Conservation (phyloP, 2,888 invertebrate genomes). For the Thereva unica region DNA sequence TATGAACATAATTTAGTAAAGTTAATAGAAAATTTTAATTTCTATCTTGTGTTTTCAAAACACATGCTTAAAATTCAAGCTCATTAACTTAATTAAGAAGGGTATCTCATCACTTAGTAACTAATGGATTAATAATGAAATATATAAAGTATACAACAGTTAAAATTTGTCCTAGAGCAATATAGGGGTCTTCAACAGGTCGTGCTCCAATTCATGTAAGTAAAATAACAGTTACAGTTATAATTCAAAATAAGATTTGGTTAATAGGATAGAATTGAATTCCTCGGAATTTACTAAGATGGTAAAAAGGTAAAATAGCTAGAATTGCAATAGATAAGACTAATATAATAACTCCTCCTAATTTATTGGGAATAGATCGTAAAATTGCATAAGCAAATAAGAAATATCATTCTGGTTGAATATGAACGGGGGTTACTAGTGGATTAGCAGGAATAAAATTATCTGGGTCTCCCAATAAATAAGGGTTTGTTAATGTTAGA, state of each 20-base stretch:
- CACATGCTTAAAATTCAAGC: constrained; percentile 67
- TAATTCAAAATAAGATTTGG: constrained; percentile 65
- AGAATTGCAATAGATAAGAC: constrained; percentile 68
- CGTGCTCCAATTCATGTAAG: constrained; percentile 74
- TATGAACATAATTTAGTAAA: constrained; percentile 60
- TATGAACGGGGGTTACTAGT: constrained; percentile 69
- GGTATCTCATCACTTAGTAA: constrained; percentile 63
- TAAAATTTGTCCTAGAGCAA: constrained; percentile 65
- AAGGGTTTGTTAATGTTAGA: constrained; percentile 63
- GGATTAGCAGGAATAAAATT: constrained; percentile 67
- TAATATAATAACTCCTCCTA: constrained; percentile 67
- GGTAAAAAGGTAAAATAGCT: constrained; percentile 64
- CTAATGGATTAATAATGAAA: constrained; percentile 62
- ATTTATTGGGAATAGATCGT: constrained; percentile 78
- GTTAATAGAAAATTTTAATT: constrained; percentile 63
- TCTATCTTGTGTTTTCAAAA: constrained; percentile 73
- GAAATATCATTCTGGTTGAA: constrained; percentile 86
- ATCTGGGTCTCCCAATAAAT: constrained; percentile 70
- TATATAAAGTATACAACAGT: constrained; percentile 65
- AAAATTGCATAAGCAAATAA: constrained; percentile 81
- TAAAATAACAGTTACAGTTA: constrained; percentile 63
- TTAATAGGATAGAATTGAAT: constrained; percentile 66
- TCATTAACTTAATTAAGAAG: constrained; percentile 64
- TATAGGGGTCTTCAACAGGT: constrained; percentile 70
- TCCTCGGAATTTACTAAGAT: constrained; percentile 64